Base-by-base conservation (phyloP, 2,888 invertebrate genomes). In the Autographa pulchrina region DNA sequence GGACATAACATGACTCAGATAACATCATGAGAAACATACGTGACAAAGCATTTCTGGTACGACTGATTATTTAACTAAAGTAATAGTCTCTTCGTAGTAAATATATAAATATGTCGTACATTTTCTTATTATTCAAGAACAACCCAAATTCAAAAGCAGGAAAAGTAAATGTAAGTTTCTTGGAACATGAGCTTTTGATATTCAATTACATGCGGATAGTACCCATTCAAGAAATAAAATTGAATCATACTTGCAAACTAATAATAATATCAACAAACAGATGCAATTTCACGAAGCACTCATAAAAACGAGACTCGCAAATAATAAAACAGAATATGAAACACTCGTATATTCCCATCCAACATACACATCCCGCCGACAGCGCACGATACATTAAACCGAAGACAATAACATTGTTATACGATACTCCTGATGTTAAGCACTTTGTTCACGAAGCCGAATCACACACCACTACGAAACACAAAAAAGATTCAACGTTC, bases 401-500 rank as follows among this genome's bases (percentile, higher is more conserved):
- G 54, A 61, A 79, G 75, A 79, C 70, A 79, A 78, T 70, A 71
- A 68, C 63, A 59, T 65, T 32, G 70, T 67, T 25, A 62, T 52
- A 56, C 20, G 67, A 76, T 83, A 65, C 66, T 60, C 69, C 56
- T 60, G 60, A 70, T 64, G 68, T 59, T 60, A 78, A 83, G 75
- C 52, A 77, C 78, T 74, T 77, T 8, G 56, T 72, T 80, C 83
- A 83, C 84, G 81, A 75, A 83, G 70, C 32, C 62, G 56, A 65
- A 65, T 68, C 65, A 72, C 64, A 75, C 70, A 70, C 65, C 31
- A 72, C 43, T 70, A 72, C 74, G 62, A 72, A 76, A 83, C 74
- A 84, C 72, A 80, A 83, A 85, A 78, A 83, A 85, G 85, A 85
- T 83, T 83, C 74, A 72, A 81, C 85, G 72, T 70, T 67, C 75